A percentile compares a stretch with the other conserved stretches of the same genome.
Conservation (phyloP, 2,888 invertebrate species). For the Lomographa bimaculata region DNA sequence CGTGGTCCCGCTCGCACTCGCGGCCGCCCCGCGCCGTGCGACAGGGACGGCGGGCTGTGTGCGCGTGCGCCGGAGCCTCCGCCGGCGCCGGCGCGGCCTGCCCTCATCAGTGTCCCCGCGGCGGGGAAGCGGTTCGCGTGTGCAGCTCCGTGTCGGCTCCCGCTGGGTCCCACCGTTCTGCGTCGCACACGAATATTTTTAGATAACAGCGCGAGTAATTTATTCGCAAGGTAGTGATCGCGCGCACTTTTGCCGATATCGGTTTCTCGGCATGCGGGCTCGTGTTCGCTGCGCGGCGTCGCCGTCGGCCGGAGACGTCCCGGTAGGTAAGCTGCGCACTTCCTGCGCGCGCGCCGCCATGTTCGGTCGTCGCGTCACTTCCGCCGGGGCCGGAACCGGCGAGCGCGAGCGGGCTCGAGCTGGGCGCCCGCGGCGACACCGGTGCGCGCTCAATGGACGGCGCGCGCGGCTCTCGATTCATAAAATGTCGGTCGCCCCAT, state of each 20-base stretch:
- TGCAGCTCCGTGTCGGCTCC: conserved; percentile 66
- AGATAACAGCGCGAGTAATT: conserved; percentile 81
- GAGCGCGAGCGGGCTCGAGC: conserved; percentile 55
- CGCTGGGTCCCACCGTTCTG: conserved; percentile 61
- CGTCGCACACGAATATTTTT: conserved; percentile 80
- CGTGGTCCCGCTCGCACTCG: conserved; percentile 68
- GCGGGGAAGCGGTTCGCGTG: conserved; percentile 80
- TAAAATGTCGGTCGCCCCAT: conserved; percentile 82
- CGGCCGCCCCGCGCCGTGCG: conserved; percentile 40
- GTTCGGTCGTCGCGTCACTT: conserved; percentile 79
- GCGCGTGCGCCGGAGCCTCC: conserved; percentile 78
- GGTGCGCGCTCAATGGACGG: conserved; percentile 74
- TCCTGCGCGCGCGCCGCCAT: conserved; percentile 82
- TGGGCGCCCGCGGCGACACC: conserved; percentile 55
- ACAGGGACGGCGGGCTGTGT: conserved; percentile 69
- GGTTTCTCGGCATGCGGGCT: conserved; percentile 70
- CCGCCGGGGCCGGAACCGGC: conserved; percentile 72
- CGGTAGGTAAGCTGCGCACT: conserved; percentile 83
- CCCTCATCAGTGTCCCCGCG: conserved; percentile 82
- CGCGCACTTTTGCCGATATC: conserved; percentile 77
- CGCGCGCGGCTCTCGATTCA: conserved; percentile 77
- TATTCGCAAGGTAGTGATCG: conserved; percentile 79
- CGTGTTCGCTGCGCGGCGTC: conserved; percentile 52
- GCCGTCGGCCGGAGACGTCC: conserved; percentile 69
- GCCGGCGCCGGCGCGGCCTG: conserved; percentile 78